phyloP scores from a whole-genome alignment of 2,888 invertebrate genomes.

The Cataglyphis altisquamis region DNA sequence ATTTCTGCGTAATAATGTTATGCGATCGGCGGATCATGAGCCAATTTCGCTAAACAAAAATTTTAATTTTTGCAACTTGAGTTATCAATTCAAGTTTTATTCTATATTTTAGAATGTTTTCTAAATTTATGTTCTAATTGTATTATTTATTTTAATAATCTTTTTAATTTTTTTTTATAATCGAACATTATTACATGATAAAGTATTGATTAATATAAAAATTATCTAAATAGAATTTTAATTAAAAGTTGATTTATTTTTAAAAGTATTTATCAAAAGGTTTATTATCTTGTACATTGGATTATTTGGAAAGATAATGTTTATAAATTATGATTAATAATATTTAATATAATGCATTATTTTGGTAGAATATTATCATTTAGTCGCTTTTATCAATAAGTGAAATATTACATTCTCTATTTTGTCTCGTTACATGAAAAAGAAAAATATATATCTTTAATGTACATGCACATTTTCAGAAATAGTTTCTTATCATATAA shows the following conservation, averaged over 20 bases:
- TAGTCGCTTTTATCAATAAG: neutral
- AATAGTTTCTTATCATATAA: constrained; percentile 29
- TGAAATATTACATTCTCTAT: neutral
- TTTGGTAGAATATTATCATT: neutral
- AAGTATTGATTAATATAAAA: neutral
- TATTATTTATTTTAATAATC: neutral
- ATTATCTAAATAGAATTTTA: neutral
- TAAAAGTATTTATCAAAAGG: neutral
- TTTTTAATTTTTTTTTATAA: neutral
- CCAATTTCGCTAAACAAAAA: constrained; percentile 16
- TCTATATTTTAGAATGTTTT: neutral
- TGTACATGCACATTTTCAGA: neutral
- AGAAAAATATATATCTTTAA: neutral
- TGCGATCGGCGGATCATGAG: constrained; percentile 16
- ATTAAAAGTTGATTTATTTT: constrained; percentile 6
- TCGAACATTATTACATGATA: constrained; percentile 1
- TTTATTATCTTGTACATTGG: neutral
- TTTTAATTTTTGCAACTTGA: neutral
- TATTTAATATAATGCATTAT: neutral
- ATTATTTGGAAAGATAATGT: neutral
- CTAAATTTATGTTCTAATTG: neutral
- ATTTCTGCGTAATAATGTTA: constrained; percentile 36
- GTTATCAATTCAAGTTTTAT: neutral
- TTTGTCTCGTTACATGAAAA: neutral
- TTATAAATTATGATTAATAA: neutral